Percentiles rank a stretch among this genome's conserved stretches.
Evolutionary conservation across 1,140 invertebrate species (phyloP).

Genomic region (Scaptomyza montana): DNA sequence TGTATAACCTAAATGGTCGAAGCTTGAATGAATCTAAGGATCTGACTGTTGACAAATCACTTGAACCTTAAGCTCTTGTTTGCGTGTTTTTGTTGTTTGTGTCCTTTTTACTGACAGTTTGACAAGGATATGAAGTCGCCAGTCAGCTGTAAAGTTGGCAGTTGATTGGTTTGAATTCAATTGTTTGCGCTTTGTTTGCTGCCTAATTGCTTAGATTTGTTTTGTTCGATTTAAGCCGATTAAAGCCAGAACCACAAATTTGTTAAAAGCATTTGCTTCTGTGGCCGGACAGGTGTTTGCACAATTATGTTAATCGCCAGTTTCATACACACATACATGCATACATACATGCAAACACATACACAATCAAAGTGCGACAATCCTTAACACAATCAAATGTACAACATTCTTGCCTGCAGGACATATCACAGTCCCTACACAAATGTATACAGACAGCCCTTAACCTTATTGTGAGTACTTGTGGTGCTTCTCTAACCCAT

Average conservation of each 20-base stretch:
- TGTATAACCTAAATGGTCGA: not conserved
- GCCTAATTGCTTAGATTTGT: conserved; percentile 74
- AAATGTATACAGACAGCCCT: conserved; percentile 25
- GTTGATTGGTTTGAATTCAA: conserved; percentile 43
- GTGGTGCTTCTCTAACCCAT: conserved; percentile 41
- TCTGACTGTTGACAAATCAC: not conserved
- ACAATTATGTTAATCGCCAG: conserved; percentile 66
- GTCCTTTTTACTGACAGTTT: not conserved
- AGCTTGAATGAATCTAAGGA: not conserved
- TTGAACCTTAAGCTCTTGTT: not conserved
- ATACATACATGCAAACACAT: not conserved
- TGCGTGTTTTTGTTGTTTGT: conserved; percentile 6
- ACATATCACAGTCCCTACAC: conserved; percentile 15
- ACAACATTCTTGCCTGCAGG: conserved; percentile 8
- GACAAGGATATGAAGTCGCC: conserved; percentile 52
- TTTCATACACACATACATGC: conserved; percentile 1
- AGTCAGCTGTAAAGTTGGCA: conserved; percentile 21
- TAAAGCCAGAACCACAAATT: conserved; percentile 67
- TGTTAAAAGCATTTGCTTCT: conserved; percentile 63
- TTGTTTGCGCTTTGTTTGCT: conserved; percentile 37
- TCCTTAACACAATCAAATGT: conserved; percentile 19
- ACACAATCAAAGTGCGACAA: not conserved
- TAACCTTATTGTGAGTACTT: conserved; percentile 58
- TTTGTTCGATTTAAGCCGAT: conserved; percentile 71
- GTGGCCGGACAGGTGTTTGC: conserved; percentile 54